phyloP scores from a whole-genome alignment of 2,113 vertebrate species.

The Riparia riparia region DNA sequence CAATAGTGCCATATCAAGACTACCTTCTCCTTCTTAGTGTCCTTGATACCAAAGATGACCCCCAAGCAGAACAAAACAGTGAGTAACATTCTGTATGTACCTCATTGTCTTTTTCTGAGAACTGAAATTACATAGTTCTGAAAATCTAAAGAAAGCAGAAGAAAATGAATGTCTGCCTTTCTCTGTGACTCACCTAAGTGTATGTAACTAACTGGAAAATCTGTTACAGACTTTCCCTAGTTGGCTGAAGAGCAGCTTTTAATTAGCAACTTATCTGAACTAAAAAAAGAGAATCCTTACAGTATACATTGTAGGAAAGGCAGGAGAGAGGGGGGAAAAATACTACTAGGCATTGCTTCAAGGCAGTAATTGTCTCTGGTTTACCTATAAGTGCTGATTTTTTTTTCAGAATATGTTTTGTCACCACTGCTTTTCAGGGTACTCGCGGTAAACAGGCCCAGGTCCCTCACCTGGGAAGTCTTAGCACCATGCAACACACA shows the following conservation, averaged over 20 bases:
- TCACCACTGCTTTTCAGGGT: neutral
- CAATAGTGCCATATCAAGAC: neutral
- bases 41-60: neutral
- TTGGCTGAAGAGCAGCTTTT: neutral
- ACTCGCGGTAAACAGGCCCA: neutral
- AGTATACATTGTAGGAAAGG: neutral
- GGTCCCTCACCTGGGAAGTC: neutral
- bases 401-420: neutral
- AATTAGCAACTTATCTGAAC: neutral
- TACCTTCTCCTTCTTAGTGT: conserved; percentile 3
- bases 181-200: neutral
- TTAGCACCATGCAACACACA: accelerated
- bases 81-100: neutral
- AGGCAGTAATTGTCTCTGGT: neutral
- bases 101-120: neutral
- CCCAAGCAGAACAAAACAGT: neutral
- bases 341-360: neutral
- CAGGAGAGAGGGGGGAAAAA: neutral
- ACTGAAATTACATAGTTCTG: neutral
- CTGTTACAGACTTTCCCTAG: neutral
- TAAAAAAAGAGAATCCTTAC: neutral
- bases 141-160: neutral
- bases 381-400: neutral
- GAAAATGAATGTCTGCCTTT: neutral
- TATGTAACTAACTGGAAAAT: neutral